These are phyloP conservation scores for Pseudoatta argentina DNA, from an alignment of 1,140 invertebrate genomes.

Conservation along the genomic window DNA sequence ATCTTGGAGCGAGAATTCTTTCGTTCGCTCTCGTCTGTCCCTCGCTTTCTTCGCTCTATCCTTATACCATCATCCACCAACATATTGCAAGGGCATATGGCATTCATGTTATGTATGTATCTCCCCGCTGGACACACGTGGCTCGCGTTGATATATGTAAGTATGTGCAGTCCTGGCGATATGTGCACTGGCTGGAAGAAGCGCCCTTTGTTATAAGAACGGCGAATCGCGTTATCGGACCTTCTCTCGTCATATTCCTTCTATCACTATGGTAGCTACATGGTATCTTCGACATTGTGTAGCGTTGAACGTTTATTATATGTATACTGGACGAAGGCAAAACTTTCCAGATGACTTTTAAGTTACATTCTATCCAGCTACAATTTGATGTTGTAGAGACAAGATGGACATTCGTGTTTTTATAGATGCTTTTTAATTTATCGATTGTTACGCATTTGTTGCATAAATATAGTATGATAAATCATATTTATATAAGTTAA, in stretches of 20 bases:
- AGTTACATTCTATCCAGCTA: neutral
- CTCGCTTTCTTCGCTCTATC: slow-evolving; percentile 6
- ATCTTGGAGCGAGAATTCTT: neutral
- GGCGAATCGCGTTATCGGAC: slow-evolving; percentile 59
- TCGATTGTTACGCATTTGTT: neutral
- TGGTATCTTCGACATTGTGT: slow-evolving; percentile 51
- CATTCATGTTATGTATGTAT: slow-evolving; percentile 45
- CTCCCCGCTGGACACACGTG: slow-evolving; percentile 25
- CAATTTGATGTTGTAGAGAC: neutral
- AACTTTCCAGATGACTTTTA: slow-evolving; percentile 27
- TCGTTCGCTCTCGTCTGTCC: neutral
- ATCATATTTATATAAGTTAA: neutral
- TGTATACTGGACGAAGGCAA: neutral
- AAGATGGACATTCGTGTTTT: neutral
- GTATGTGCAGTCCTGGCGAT: slow-evolving; percentile 11
- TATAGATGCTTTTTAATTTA: neutral
- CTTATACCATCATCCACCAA: slow-evolving; percentile 27
- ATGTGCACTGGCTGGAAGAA: slow-evolving; percentile 37
- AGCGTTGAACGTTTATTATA: slow-evolving; percentile 62
- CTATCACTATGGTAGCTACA: slow-evolving; percentile 35
- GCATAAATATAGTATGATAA: no score
- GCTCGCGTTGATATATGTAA: slow-evolving; percentile 26
- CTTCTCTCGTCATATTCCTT: slow-evolving; percentile 36
- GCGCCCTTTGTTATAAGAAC: slow-evolving; percentile 59
- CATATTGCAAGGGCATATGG: slow-evolving; percentile 46